phyloP scores from a whole-genome alignment of 2,797 vertebrate genomes.

The Sebastes aleutianus region DNA sequence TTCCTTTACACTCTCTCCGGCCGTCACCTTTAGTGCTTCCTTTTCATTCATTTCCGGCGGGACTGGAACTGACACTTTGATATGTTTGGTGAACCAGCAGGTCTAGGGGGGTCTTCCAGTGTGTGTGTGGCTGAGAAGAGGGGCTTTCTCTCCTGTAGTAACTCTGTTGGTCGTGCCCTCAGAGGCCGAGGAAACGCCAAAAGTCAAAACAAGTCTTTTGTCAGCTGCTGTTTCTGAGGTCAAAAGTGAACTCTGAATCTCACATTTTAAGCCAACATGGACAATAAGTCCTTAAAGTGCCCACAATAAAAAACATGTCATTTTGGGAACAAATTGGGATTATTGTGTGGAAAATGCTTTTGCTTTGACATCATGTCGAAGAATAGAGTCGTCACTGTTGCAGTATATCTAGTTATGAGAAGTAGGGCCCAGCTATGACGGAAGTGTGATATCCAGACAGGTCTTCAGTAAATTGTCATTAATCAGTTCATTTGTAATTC shows the following conservation, averaged over 20 bases:
- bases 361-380: neutral
- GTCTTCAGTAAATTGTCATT: no score
- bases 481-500: no score
- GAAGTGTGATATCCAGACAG: neutral
- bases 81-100: conserved; percentile 4
- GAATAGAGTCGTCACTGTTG: neutral
- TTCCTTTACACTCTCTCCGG: neutral
- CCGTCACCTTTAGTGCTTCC: neutral
- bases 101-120: neutral
- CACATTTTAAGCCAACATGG: neutral
- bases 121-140: neutral
- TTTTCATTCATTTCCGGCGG: neutral
- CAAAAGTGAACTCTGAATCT: neutral
- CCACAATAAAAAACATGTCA: neutral
- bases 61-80: conserved; percentile 2
- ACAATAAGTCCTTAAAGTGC: neutral
- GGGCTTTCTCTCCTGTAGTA: neutral
- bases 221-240: no score
- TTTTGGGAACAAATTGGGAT: neutral
- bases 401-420: neutral
- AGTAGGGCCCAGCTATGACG: no score
- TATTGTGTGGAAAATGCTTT: neutral
- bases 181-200: neutral
- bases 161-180: neutral
- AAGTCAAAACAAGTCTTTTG: no score